Evolutionary conservation across 2,797 vertebrate genomes (phyloP).

Genomic region (Naso thynnoides): DNA sequence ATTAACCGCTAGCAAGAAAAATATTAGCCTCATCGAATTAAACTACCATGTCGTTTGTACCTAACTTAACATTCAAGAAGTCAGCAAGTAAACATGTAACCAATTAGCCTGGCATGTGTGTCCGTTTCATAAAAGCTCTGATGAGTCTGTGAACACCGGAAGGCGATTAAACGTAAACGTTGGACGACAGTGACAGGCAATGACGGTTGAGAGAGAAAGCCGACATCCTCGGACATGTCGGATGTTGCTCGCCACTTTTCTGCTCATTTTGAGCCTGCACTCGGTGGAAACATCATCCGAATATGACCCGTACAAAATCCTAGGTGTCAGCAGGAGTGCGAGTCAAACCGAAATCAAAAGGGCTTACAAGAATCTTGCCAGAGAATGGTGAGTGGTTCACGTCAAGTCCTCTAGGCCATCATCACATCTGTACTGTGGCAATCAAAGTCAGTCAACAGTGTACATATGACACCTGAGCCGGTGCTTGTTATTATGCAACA

Average conservation of each 20-base stretch:
- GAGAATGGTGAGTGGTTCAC: constrained; percentile 89
- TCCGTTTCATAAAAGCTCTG: not conserved
- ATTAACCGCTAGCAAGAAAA: constrained; percentile 36
- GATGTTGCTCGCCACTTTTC: constrained; percentile 55
- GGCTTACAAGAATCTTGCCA: constrained; percentile 92
- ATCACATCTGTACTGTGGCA: not conserved
- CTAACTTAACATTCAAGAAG: not conserved
- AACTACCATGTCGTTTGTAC: constrained; percentile 6
- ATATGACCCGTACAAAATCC: constrained; percentile 89
- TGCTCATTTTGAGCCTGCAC: constrained; percentile 79
- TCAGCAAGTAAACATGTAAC: constrained; percentile 38
- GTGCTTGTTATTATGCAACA: not conserved
- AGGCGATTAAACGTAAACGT: constrained; percentile 14
- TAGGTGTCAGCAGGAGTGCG: constrained; percentile 88
- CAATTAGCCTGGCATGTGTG: not conserved
- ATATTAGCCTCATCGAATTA: constrained; percentile 47
- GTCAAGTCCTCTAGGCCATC: not conserved
- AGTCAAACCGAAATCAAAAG: constrained; percentile 92
- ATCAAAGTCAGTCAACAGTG: not conserved
- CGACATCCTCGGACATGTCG: constrained; percentile 38
- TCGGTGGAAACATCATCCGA: constrained; percentile 81
- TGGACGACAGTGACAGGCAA: constrained; percentile 24
- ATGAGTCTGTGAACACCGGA: not conserved
- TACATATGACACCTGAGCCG: not conserved
- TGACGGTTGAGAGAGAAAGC: constrained; percentile 40